phyloP scores from a whole-genome alignment of 1,140 invertebrate species.

The Lordiphosa stackelbergi region DNA sequence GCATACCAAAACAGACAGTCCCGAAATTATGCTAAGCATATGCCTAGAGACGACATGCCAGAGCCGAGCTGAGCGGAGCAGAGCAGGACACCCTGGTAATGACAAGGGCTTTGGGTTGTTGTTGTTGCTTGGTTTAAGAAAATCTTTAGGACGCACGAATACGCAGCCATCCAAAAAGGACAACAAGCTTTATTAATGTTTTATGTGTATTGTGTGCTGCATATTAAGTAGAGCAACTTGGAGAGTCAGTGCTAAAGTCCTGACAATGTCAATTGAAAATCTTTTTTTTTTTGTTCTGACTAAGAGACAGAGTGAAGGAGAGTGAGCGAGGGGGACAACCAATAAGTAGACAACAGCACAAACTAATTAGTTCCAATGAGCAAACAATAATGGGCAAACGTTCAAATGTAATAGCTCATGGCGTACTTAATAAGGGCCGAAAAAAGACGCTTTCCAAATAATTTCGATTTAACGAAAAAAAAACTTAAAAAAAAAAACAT shows the following conservation, averaged over 20 bases:
- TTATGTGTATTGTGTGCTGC: conserved; percentile 73
- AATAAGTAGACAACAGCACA: conserved; percentile 65
- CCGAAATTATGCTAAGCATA: conserved; percentile 71
- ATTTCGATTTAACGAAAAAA: too few species aligned
- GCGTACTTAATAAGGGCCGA: neutral
- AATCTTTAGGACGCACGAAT: conserved; percentile 31
- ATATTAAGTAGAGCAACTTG: conserved; percentile 46
- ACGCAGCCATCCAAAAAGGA: conserved; percentile 62
- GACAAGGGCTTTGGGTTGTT: conserved; percentile 50
- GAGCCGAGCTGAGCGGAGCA: conserved; percentile 9
- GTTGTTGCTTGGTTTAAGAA: conserved; percentile 21
- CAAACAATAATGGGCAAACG: conserved; percentile 50
- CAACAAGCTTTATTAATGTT: conserved; percentile 75
- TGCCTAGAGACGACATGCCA: conserved; percentile 25
- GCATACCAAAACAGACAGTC: conserved; percentile 45
- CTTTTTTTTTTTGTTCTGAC: conserved; percentile 38
- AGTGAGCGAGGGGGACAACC: conserved; percentile 22
- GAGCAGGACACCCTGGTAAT: conserved; percentile 49
- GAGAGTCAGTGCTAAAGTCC: conserved; percentile 16
- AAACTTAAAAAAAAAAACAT: too few species aligned
- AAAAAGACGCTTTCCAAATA: neutral
- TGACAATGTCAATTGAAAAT: conserved; percentile 72
- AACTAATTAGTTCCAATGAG: conserved; percentile 74
- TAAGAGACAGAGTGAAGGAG: neutral
- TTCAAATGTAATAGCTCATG: conserved; percentile 32